Conservation (phyloP, 2,113 vertebrate genomes). For the Casuarius casuarius region DNA sequence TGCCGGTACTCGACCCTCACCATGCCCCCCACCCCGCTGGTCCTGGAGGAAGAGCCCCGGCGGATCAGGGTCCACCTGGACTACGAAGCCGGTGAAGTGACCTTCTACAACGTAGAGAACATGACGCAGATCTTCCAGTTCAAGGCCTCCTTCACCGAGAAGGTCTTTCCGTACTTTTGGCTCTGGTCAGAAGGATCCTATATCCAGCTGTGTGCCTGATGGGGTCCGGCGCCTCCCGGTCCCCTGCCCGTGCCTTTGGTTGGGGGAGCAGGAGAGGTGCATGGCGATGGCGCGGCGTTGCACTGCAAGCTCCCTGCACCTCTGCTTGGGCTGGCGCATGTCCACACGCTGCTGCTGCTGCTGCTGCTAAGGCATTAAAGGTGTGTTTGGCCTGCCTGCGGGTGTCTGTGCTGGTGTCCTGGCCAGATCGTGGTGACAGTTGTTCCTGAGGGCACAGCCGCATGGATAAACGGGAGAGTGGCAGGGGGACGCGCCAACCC, state of each 20-base stretch:
- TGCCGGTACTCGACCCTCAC: background rate
- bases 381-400: background rate
- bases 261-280: background rate
- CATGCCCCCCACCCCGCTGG: accelerated
- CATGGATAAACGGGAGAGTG: background rate
- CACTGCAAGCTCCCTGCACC: accelerated
- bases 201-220: background rate
- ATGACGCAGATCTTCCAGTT: background rate
- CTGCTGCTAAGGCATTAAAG: constrained; percentile 16
- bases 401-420: background rate
- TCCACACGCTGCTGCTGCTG: accelerated
- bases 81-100: background rate
- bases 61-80: constrained; percentile 45
- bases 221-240: accelerated
- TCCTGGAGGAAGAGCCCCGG: accelerated
- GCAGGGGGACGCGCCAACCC: background rate
- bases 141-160: constrained; percentile 20
- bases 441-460: accelerated
- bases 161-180: constrained; percentile 50
- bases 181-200: background rate
- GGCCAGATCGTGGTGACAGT: accelerated
- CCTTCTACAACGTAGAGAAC: background rate
- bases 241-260: background rate
- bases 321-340: background rate
- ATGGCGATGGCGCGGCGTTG: accelerated